Evolutionary conservation across 1,140 invertebrate species (phyloP).

Genomic region (Notospermus geniculatus): DNA sequence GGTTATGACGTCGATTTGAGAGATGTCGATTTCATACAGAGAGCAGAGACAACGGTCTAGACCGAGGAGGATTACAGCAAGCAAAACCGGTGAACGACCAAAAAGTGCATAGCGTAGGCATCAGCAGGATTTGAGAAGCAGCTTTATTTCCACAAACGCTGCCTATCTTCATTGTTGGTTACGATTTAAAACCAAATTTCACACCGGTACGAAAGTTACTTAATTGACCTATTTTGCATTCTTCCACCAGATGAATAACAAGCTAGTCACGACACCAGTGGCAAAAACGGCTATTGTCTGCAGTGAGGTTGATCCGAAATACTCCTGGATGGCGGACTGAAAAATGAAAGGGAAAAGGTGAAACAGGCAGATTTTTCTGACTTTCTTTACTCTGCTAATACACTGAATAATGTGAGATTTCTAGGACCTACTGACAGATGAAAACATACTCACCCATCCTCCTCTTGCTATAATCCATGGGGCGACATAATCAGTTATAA

Average conservation of each 20-base stretch:
- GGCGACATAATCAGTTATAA: constrained; percentile 50
- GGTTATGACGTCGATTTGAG: too few relatives aligned
- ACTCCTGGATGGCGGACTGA: constrained; percentile 48
- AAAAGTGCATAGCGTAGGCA: too few relatives aligned
- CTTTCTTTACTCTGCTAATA: background rate
- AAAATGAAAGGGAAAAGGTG: constrained; percentile 5
- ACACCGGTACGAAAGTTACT: too few relatives aligned
- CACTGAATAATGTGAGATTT: background rate
- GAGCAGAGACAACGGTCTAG: too few relatives aligned
- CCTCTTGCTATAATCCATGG: constrained; percentile 52
- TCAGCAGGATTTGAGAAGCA: too few relatives aligned
- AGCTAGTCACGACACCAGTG: constrained; percentile 13
- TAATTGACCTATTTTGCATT: background rate
- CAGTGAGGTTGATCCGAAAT: constrained; percentile 41
- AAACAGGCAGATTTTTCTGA: background rate
- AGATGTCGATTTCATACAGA: too few relatives aligned
- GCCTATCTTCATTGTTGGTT: too few relatives aligned
- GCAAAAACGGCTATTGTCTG: constrained; percentile 32
- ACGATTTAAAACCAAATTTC: too few relatives aligned
- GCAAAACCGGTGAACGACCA: too few relatives aligned
- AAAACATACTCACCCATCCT: constrained; percentile 49
- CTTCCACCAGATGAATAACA: constrained; percentile 7
- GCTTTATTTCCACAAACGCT: too few relatives aligned
- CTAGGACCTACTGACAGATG: background rate
- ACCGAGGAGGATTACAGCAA: too few relatives aligned